Evolutionary conservation across 2,797 vertebrate genomes (phyloP), one percentile per base, ranked within the genome.

Genomic region (Garrulus glandarius): DNA sequence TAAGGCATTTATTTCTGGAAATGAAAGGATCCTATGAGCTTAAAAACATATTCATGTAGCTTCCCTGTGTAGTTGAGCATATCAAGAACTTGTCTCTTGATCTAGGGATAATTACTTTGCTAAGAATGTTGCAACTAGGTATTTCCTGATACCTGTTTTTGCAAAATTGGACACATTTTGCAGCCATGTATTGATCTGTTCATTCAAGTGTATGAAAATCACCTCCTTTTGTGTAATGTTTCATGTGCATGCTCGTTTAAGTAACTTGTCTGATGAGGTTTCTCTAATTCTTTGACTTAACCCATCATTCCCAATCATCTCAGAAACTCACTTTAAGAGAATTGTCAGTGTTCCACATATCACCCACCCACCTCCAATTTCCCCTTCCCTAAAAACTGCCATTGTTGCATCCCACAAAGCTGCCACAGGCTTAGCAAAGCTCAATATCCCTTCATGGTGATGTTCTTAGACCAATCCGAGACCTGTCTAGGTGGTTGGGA

Each of bases 221-320:
- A 61, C 14, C 7, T 74, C 27, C 8, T 70, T 70, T 47, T 57
- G 4, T 77, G 9, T 36, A 22, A 22, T 26, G 11, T 74, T 96
- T 77, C 1, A 1, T 56, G 37, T 0, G 1, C 11, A 13, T 36
- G 27, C 30, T 85, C 1, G 0, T 27, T 67, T 77, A 53, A 57
- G 15, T 64, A n/a, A 76, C 34, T 76, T 67, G 8, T 81, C 30
- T 86, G 61, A 67, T 60, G 44, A 84, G 61, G 22, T 36, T 69
- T 76, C 74, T 86, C 21, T 72, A 52, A n/a, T 74, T 87, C 11
- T 72, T 87, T 53, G 13, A 55, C 37, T 71, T 68, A 80, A 72
- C 26, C 3, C 8, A 34, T 81, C 1, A 5, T 84, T 87, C 63
- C 43, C 2, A 78, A 29, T 91, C 18, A 49, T 19, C 30, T 43